These are phyloP conservation scores for Adelphocoris suturalis DNA, from an alignment of 2,888 invertebrate genomes.

Conservation along the genomic window DNA sequence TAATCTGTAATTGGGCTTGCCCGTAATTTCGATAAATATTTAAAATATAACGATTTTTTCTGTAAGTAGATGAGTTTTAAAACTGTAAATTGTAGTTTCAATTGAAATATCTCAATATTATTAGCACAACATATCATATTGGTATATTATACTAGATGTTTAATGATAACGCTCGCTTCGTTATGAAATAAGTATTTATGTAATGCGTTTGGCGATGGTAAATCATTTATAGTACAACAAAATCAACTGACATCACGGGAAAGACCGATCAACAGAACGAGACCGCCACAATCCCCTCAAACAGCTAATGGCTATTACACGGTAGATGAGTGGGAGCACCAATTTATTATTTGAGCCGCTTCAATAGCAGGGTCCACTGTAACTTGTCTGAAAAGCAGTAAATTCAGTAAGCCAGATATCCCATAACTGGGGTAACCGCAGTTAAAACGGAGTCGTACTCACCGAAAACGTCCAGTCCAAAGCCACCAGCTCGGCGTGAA, in stretches of 20 bases:
- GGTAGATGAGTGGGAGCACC: constrained; percentile 7
- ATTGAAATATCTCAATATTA: too few species aligned
- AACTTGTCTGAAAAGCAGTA: constrained; percentile 22
- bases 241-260: not conserved
- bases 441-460: not conserved
- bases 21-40: too few species aligned
- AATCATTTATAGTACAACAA: too few species aligned
- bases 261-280: constrained; percentile 4
- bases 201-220: too few species aligned
- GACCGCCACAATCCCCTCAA: constrained; percentile 14
- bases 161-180: too few species aligned
- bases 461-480: not conserved
- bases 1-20: too few species aligned
- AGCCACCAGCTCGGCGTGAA: constrained; percentile 3
- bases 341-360: constrained; percentile 38
- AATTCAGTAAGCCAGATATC: not conserved
- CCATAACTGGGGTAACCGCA: constrained; percentile 12
- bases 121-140: too few species aligned
- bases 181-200: too few species aligned
- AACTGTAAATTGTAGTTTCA: too few species aligned
- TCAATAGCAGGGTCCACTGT: constrained; percentile 20
- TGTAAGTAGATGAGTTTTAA: too few species aligned
- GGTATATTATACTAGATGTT: too few species aligned
- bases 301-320: constrained; percentile 13
- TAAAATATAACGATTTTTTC: too few species aligned